Base-by-base conservation (phyloP, 2,113 vertebrate genomes). In the Dunckerocampus dactyliophorus region DNA sequence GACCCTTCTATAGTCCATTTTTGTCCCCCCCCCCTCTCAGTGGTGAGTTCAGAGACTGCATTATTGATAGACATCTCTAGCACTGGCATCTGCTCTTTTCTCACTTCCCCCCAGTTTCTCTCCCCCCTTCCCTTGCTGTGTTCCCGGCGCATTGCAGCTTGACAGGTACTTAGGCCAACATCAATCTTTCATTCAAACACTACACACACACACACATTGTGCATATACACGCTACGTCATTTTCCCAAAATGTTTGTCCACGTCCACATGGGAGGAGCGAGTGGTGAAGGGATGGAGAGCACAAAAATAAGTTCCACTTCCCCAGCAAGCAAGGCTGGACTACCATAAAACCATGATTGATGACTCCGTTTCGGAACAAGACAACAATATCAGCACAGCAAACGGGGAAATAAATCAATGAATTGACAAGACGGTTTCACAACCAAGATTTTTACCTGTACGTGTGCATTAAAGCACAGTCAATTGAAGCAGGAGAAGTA, bases 41-140 rank as follows among this genome's bases (percentile, higher is more conserved):
- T 61, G 45, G 67, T 65, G 66, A 60, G 67, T 63, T 74, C 71
- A 74, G 62, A 71, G 69, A 73, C 65, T 92, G 87, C 90, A 92
- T 92, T 89, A 92, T 91, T 92, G 87, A 92, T 90, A 83, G 77
- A 72, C 78, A 81, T 88, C 79, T 83, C 82, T 85, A 82, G 82
- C 85, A 81, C 75, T 71, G 84, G 85, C 85, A 89, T 89, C 88
- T 88, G 87, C 83, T 81, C 73, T 78, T 65, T 73, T 69, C 57
- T 67, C 55, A 31, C 69, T 48, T 59, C n/a, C 11, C n/a, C 11
- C 16, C 59, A 45, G 60, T 65, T 14, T 37, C 57, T 39, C 65
- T 17, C 21, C 66, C 72, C 63, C 59, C 45, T 75, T 68, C 47
- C 60, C 57, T 47, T 19, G 59, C 50, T 67, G 51, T 76, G 76